These are phyloP conservation scores for Heterochromis multidens DNA, from an alignment of 2,113 vertebrate genomes.

Conservation along the genomic window DNA sequence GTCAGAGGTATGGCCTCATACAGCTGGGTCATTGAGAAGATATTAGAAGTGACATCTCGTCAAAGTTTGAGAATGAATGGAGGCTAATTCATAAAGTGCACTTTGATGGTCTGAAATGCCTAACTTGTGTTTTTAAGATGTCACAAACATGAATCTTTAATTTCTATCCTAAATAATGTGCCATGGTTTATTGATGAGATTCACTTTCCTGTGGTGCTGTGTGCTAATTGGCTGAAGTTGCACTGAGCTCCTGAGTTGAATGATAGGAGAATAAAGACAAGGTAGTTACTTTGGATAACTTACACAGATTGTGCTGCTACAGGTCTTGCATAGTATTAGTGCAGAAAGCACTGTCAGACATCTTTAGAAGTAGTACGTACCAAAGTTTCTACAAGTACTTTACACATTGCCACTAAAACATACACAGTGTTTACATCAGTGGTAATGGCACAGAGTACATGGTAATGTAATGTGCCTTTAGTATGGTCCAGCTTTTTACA, in stretches of 20 bases:
- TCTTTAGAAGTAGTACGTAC: not conserved
- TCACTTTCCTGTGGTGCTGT: constrained; percentile 42
- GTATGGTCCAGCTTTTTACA: not conserved
- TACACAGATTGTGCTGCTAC: not conserved
- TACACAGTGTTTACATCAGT: not conserved
- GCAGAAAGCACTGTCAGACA: not conserved
- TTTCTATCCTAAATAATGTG: constrained; percentile 58
- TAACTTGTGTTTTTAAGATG: constrained; percentile 29
- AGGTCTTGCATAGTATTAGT: not conserved
- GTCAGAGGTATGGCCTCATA: constrained; percentile 10
- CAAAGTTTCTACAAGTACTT: not conserved
- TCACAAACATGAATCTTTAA: constrained; percentile 58
- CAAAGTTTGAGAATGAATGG: constrained; percentile 36
- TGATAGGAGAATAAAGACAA: not conserved
- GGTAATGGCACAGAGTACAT: not conserved
- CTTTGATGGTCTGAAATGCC: constrained; percentile 21
- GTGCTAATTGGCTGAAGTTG: constrained; percentile 53
- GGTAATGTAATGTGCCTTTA: not conserved
- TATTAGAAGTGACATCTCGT: constrained; percentile 43
- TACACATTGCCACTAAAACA: not conserved
- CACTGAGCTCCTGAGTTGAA: not conserved
- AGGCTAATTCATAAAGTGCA: constrained; percentile 41
- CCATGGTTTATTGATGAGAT: constrained; percentile 62
- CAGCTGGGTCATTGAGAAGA: constrained; percentile 1
- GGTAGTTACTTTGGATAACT: not conserved